Conservation (phyloP, 1,140 invertebrate genomes). For the Maconellicoccus hirsutus region DNA sequence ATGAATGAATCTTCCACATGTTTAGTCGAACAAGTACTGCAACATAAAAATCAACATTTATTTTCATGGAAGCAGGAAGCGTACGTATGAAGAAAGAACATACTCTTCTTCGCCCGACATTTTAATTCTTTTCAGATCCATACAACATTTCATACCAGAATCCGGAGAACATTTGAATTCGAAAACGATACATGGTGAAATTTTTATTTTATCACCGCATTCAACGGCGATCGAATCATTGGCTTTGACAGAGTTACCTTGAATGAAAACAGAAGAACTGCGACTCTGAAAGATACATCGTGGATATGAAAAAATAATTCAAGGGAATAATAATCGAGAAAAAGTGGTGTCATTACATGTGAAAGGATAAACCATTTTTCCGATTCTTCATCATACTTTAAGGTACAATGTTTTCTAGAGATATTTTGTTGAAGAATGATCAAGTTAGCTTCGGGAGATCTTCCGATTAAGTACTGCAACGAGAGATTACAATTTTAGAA, state of each 20-base stretch:
- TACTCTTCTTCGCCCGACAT: background rate
- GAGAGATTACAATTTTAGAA: background rate
- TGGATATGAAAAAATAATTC: background rate
- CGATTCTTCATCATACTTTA: background rate
- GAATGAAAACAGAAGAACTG: background rate
- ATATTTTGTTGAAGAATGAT: background rate
- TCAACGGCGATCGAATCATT: background rate
- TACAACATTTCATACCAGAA: background rate
- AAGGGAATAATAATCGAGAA: background rate
- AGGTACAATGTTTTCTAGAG: background rate
- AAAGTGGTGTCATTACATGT: background rate
- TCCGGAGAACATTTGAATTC: slow-evolving; percentile 12
- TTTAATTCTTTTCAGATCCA: background rate
- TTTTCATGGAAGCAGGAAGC: background rate
- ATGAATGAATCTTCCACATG: no score
- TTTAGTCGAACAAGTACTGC: background rate
- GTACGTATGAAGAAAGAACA: background rate
- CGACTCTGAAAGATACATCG: background rate
- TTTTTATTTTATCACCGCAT: slow-evolving; percentile 8
- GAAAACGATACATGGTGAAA: background rate
- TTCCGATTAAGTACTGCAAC: background rate
- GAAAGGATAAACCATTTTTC: background rate
- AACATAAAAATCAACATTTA: background rate
- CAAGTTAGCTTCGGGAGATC: background rate
- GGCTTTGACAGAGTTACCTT: background rate